A percentile compares a stretch with the other conserved stretches of the same genome.
These are phyloP conservation scores for Leptosomus discolor DNA, from an alignment of 2,113 vertebrate genomes.

Conservation along the genomic window DNA sequence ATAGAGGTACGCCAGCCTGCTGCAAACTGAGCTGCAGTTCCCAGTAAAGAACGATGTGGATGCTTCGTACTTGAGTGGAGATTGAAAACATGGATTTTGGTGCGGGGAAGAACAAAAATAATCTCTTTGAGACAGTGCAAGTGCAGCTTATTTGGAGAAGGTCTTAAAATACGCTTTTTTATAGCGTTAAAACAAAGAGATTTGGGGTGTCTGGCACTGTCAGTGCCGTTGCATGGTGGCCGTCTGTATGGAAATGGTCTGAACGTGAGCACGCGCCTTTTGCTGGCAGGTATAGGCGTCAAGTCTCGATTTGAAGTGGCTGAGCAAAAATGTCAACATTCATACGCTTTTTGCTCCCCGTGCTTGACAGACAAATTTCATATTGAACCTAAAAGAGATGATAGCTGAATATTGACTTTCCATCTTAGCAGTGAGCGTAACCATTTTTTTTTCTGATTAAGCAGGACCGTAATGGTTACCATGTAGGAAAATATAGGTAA, in stretches of 20 bases:
- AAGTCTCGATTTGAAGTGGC: background rate
- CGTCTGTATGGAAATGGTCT: background rate
- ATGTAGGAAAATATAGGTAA: slow-evolving; percentile 72
- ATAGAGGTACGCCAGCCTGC: background rate
- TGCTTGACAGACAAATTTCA: slow-evolving; percentile 7
- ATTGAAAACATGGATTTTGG: background rate
- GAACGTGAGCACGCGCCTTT: background rate
- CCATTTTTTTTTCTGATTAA: slow-evolving; percentile 28
- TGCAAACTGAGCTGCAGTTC: background rate
- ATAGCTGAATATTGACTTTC: slow-evolving; percentile 40
- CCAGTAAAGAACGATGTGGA: background rate
- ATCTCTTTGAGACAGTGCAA: background rate
- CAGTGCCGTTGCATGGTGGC: background rate
- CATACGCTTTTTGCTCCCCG: background rate
- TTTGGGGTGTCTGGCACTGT: background rate
- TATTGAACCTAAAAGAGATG: slow-evolving; percentile 25
- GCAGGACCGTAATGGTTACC: slow-evolving; percentile 60
- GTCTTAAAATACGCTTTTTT: background rate
- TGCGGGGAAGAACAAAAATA: background rate
- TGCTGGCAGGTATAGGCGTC: background rate
- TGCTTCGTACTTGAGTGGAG: background rate
- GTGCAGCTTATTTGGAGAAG: background rate
- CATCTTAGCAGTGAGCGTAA: slow-evolving; percentile 27
- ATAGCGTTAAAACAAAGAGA: background rate
- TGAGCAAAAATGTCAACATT: slow-evolving; percentile 20